phyloP scores from a whole-genome alignment of 2,888 invertebrate genomes.

The Ichneumon xanthorius region DNA sequence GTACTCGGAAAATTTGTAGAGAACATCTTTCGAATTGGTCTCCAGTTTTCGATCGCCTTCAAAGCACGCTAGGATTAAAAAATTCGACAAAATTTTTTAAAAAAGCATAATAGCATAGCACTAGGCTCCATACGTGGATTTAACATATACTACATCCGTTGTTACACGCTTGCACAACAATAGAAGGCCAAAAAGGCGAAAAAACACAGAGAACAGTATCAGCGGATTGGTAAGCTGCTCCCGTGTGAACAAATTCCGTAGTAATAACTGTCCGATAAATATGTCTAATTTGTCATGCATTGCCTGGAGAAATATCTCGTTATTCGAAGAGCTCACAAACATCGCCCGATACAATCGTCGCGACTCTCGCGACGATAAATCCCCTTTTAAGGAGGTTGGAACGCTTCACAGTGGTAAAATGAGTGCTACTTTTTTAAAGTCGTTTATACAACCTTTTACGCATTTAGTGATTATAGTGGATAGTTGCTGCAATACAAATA shows the following conservation, averaged over 20 bases:
- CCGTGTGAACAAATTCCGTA: conserved; percentile 72
- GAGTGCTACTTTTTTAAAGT: too few relatives aligned
- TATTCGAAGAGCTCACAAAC: neutral
- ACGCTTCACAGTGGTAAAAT: too few relatives aligned
- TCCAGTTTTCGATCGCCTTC: conserved; percentile 6
- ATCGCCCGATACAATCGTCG: neutral
- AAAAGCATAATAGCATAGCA: conserved; percentile 66
- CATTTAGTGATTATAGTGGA: neutral
- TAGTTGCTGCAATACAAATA: too few relatives aligned
- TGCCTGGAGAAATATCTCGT: conserved; percentile 42
- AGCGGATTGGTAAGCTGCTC: conserved; percentile 91
- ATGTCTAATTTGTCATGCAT: conserved; percentile 54
- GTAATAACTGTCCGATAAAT: conserved; percentile 49
- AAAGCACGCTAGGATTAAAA: conserved; percentile 60
- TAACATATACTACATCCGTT: conserved; percentile 73
- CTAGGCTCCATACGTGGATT: conserved; percentile 75
- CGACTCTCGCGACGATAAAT: neutral
- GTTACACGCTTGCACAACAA: conserved; percentile 86
- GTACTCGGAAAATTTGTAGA: neutral
- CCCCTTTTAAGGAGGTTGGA: neutral
- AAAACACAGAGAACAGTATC: conserved; percentile 91
- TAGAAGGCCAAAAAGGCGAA: conserved; percentile 89
- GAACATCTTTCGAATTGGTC: conserved; percentile 15
- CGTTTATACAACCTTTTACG: too few relatives aligned
- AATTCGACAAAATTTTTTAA: conserved; percentile 7